phyloP scores from a whole-genome alignment of 1,140 invertebrate genomes.

The Micrasema longulum region DNA sequence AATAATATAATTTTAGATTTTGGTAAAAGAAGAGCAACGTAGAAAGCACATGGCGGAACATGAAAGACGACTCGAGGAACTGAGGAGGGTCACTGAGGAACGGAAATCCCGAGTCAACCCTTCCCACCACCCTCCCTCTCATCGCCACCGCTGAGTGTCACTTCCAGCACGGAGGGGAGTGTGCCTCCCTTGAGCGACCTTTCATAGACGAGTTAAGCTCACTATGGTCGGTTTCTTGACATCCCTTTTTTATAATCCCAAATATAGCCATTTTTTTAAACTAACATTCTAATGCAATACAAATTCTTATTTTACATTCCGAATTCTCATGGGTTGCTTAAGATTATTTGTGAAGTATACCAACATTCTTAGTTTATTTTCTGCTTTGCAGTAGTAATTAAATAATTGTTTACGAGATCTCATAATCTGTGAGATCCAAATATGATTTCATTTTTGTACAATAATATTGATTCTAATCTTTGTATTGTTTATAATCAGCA shows the following conservation, averaged over 20 bases:
- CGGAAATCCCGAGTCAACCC: slow-evolving; percentile 47
- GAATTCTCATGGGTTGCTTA: background rate
- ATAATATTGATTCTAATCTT: no score
- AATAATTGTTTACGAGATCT: no score
- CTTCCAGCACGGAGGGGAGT: background rate
- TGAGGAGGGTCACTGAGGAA: slow-evolving; percentile 65
- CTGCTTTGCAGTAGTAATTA: no score
- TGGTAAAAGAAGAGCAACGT: slow-evolving; percentile 87
- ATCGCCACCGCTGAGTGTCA: slow-evolving; percentile 45
- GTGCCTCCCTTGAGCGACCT: slow-evolving; percentile 45
- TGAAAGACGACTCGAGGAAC: slow-evolving; percentile 80
- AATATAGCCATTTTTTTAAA: background rate
- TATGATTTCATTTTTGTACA: no score
- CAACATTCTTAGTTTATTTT: background rate
- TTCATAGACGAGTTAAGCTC: slow-evolving; percentile 53
- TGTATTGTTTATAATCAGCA: no score
- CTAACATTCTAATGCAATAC: no score
- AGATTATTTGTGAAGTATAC: background rate
- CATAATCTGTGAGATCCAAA: no score
- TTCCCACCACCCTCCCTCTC: slow-evolving; percentile 41
- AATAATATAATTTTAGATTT: slow-evolving; percentile 77
- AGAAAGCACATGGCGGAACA: slow-evolving; percentile 88
- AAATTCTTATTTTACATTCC: no score
- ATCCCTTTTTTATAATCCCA: slow-evolving; percentile 42
- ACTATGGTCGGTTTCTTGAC: slow-evolving; percentile 54